Evolutionary conservation across 2,113 vertebrate species (phyloP), one percentile per base, ranked within the genome.

Genomic region (Xiphophorus couchianus): DNA sequence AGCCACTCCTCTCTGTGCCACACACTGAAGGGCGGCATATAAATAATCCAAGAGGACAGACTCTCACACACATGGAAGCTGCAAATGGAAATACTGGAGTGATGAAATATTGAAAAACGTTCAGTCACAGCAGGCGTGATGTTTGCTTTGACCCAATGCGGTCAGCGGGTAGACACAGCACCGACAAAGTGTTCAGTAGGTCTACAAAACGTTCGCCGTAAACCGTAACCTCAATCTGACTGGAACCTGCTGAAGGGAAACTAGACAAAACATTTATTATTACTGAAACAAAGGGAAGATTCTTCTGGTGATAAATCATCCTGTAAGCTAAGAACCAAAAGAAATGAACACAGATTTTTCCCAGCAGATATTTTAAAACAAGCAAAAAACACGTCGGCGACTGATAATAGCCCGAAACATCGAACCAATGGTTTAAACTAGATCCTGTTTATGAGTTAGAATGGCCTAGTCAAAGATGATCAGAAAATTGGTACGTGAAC

Each of bases 91-190:
- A 79, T 81, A 86, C 74, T 13, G n/a, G 60, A 69, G 51, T 65
- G 70, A 90, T 94, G 29, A 93, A 93, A 89, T 87, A 93, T 91
- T 90, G 48, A 91, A 83, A 81, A 71, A 79, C 37, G 17, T 69
- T 76, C 14, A 28, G 60, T 71, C 31, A 30, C 71, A 64, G 66
- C 31, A 6, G 66, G 31, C 72, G 61, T 5, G 51, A 66, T 65
- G 74, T 60, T 65, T 78, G 60, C 67, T 69, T 73, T 71, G 70
- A 42, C 33, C 33, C 19, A 1, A 31, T 63, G 64, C 12, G 15
- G 44, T 71, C 54, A 62, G 7, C 17, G 27, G 15, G 30, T 29
- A 61, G 37, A 85, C 61, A 69, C 64, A 30, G 25, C 58, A 60
- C 60, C 74, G 70, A 84, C 79, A 74, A 82, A 54, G 51, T 73